Evolutionary conservation across 1,140 invertebrate species (phyloP).

Genomic region (Armadillidium nasatum): DNA sequence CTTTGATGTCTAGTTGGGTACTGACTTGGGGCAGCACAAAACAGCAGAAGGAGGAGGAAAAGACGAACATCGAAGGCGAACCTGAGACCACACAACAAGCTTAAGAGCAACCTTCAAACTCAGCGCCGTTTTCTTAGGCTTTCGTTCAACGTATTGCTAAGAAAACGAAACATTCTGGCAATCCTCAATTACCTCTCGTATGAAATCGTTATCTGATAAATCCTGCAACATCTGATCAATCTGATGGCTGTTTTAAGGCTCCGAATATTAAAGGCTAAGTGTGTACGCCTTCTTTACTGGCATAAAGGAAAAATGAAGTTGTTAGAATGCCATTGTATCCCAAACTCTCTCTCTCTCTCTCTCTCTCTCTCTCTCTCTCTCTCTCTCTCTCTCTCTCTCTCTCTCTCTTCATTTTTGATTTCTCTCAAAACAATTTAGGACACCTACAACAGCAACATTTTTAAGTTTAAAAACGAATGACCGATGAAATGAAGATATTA

Average conservation of each 20-base stretch:
- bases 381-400: background rate
- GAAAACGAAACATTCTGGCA: background rate
- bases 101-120: slow-evolving; percentile 3
- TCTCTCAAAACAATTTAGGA: background rate
- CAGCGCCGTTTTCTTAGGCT: background rate
- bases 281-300: background rate
- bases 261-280: background rate
- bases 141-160: background rate
- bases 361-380: background rate
- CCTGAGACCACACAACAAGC: background rate
- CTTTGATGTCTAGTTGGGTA: background rate
- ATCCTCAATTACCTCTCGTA: background rate
- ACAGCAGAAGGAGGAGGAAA: background rate
- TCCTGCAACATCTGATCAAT: slow-evolving; percentile 1
- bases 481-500: too few relatives aligned
- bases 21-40: slow-evolving; percentile 2
- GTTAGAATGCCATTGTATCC: background rate
- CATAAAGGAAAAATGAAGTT: background rate
- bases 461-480: too few relatives aligned
- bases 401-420: background rate
- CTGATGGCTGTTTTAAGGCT: background rate
- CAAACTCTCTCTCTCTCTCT: too few relatives aligned
- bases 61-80: background rate
- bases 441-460: background rate
- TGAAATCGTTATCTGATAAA: slow-evolving; percentile 1